Conservation (phyloP, 1,140 invertebrate species). For the Brachionus asplanchnoidis region DNA sequence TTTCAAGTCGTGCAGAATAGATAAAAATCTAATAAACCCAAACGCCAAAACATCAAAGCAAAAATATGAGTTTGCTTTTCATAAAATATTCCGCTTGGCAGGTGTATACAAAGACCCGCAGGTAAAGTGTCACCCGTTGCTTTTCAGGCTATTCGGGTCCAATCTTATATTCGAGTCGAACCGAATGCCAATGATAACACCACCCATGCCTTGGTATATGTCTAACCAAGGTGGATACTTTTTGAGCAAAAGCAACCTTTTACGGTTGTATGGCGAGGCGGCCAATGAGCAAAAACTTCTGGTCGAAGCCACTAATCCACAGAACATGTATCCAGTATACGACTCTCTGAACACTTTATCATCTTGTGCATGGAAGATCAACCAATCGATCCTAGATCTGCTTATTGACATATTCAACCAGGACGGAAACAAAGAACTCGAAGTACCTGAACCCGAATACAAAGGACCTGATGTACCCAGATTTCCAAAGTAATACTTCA, state of each 20-base stretch:
- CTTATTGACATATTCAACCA: slow-evolving; percentile 34
- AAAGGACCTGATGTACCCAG: slow-evolving; percentile 6
- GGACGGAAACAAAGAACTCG: slow-evolving; percentile 30
- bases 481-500: slow-evolving; percentile 19
- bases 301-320: background rate
- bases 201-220: slow-evolving; percentile 28
- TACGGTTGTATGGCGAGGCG: slow-evolving; percentile 4
- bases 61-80: slow-evolving; percentile 25
- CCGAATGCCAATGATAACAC: slow-evolving; percentile 9
- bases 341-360: slow-evolving; percentile 34
- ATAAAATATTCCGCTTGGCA: slow-evolving; percentile 21
- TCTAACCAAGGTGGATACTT: slow-evolving; percentile 13
- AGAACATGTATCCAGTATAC: background rate
- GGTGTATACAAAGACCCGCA: slow-evolving; percentile 34
- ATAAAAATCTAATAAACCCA: background rate
- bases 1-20: slow-evolving; percentile 24
- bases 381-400: background rate
- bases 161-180: slow-evolving; percentile 28
- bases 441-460: slow-evolving; percentile 9
- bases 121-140: slow-evolving; percentile 3
- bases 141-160: background rate
- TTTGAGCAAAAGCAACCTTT: slow-evolving; percentile 10
- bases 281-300: background rate
- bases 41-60: background rate
- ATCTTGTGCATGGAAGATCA: slow-evolving; percentile 37